Evolutionary conservation across 2,113 vertebrate genomes (phyloP).

Genomic region (Plecturocebus donacophilus): DNA sequence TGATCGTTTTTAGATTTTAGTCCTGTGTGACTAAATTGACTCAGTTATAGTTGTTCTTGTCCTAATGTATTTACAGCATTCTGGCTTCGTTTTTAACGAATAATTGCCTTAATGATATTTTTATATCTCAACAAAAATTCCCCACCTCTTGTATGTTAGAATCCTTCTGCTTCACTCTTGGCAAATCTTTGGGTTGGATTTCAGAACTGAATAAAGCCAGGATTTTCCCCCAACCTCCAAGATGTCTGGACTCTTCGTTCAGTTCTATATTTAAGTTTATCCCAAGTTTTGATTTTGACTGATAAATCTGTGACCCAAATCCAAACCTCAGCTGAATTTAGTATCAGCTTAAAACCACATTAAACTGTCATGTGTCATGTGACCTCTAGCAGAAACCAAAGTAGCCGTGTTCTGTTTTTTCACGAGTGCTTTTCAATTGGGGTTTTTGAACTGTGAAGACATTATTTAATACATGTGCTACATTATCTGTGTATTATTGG

Average conservation of each 20-base stretch:
- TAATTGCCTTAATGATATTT: conserved; percentile 52
- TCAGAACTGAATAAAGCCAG: conserved; percentile 3
- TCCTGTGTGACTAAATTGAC: background rate
- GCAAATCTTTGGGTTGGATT: conserved; percentile 31
- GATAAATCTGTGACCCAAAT: conserved; percentile 50
- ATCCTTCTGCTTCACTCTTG: background rate
- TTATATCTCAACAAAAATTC: conserved; percentile 15
- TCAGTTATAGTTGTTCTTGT: background rate
- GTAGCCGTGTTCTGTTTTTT: background rate
- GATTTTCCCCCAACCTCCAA: background rate
- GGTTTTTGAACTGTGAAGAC: background rate
- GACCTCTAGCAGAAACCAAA: conserved; percentile 48
- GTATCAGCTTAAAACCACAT: conserved; percentile 57
- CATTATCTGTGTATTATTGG: background rate
- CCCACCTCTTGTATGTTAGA: background rate
- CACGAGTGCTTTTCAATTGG: background rate
- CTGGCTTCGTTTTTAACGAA: conserved; percentile 36
- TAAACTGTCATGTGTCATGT: background rate
- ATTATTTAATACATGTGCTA: background rate
- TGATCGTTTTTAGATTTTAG: conserved; percentile 28
- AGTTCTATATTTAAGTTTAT: conserved; percentile 32
- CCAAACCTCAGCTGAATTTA: conserved; percentile 48
- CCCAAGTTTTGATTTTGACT: conserved; percentile 61
- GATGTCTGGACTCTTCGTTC: conserved; percentile 31
- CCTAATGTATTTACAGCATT: conserved; percentile 36